Evolutionary conservation across 2,888 invertebrate genomes (phyloP).

Genomic region (Brachypterus glaber): DNA sequence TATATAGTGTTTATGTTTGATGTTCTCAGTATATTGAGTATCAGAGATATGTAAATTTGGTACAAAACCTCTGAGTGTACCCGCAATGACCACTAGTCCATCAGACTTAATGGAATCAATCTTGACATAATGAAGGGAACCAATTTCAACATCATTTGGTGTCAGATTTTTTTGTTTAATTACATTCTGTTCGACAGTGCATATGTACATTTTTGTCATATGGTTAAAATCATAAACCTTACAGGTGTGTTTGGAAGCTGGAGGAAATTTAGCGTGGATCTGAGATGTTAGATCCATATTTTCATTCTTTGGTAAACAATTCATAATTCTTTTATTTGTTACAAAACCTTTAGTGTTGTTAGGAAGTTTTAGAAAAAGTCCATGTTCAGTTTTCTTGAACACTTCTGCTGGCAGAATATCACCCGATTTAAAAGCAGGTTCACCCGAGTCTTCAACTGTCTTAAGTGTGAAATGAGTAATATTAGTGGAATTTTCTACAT

Average conservation of each 20-base stretch:
- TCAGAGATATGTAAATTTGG: slow-evolving; percentile 50
- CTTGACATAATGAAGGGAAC: slow-evolving; percentile 46
- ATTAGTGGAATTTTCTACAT: slow-evolving; percentile 59
- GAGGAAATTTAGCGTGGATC: slow-evolving; percentile 42
- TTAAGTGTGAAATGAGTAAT: slow-evolving; percentile 53
- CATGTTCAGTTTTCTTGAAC: slow-evolving; percentile 22
- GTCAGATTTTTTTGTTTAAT: slow-evolving; percentile 50
- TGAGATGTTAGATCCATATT: slow-evolving; percentile 37
- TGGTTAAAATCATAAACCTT: slow-evolving; percentile 58
- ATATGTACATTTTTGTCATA: slow-evolving; percentile 56
- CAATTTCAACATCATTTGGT: slow-evolving; percentile 44
- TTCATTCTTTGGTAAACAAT: slow-evolving; percentile 24
- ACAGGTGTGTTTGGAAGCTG: slow-evolving; percentile 41
- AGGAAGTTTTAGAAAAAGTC: slow-evolving; percentile 30
- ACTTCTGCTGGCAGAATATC: slow-evolving; percentile 21
- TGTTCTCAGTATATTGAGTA: slow-evolving; percentile 34
- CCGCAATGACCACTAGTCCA: slow-evolving; percentile 45
- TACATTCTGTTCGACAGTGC: slow-evolving; percentile 51
- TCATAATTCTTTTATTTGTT: slow-evolving; percentile 31
- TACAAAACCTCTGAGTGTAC: slow-evolving; percentile 49
- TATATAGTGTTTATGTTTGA: slow-evolving; percentile 46
- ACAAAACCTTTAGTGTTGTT: slow-evolving; percentile 32
- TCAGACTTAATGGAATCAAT: slow-evolving; percentile 43
- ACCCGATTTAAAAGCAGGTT: slow-evolving; percentile 19
- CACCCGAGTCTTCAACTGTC: slow-evolving; percentile 16